These are phyloP conservation scores for Tenualosa thibaudeaui DNA, from an alignment of 2,797 vertebrate species.

Conservation along the genomic window DNA sequence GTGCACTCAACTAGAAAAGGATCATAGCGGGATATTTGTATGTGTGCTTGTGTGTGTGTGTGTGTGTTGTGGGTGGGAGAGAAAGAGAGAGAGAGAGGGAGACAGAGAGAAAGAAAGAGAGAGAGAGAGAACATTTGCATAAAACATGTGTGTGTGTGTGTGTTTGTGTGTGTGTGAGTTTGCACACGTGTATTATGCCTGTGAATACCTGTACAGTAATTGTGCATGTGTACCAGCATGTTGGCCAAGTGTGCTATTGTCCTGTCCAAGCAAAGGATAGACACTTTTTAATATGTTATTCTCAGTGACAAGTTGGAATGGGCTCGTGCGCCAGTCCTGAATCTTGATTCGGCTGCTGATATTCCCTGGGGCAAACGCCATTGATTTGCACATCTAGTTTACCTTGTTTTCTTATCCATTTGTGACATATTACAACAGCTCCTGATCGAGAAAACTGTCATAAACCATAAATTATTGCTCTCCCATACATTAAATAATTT, in stretches of 20 bases:
- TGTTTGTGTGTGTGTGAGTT: not conserved
- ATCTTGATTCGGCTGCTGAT: constrained; percentile 83
- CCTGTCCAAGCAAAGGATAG: constrained; percentile 43
- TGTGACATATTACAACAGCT: constrained; percentile 89
- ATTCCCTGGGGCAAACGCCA: constrained; percentile 83
- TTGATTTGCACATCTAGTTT: constrained; percentile 90
- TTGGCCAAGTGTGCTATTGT: constrained; percentile 35
- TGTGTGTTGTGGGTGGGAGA: constrained; percentile 22
- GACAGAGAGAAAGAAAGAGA: not conserved
- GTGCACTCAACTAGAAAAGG: constrained; percentile 25
- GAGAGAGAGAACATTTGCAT: not conserved
- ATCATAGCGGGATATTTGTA: constrained; percentile 16
- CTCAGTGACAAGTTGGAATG: constrained; percentile 81
- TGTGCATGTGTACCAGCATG: constrained; percentile 20
- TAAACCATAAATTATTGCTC: constrained; percentile 87
- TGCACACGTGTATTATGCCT: not conserved
- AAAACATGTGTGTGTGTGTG: constrained; percentile 22
- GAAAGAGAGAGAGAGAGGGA: too few species aligned
- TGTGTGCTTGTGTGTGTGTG: constrained; percentile 22
- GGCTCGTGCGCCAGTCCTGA: constrained; percentile 85
- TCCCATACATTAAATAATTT: constrained; percentile 87
- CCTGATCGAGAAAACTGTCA: constrained; percentile 84
- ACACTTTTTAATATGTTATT: constrained; percentile 61
- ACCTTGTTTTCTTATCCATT: constrained; percentile 90
- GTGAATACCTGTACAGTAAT: constrained; percentile 5